Evolutionary conservation across 2,113 vertebrate genomes (phyloP).

Genomic region (Aldabrachelys gigantea): DNA sequence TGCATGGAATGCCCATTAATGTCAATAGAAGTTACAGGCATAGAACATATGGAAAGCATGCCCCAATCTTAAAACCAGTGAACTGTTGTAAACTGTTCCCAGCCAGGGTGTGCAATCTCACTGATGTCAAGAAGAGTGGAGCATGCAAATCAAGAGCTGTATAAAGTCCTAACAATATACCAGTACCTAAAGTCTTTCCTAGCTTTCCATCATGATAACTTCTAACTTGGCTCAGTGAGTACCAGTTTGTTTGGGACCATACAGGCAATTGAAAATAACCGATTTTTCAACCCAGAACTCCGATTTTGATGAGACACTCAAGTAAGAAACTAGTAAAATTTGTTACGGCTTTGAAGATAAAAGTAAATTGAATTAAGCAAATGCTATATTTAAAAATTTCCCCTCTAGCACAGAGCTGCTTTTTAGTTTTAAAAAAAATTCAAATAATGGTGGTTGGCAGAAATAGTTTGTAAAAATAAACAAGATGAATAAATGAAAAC

Average conservation of each 20-base stretch:
- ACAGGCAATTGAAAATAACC: conserved; percentile 72
- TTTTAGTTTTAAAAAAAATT: conserved; percentile 33
- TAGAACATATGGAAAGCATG: conserved; percentile 64
- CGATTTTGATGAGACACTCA: conserved; percentile 61
- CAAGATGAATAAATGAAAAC: conserved; percentile 65
- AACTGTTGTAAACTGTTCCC: background rate
- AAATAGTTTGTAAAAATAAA: conserved; percentile 75
- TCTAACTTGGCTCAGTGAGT: conserved; percentile 38
- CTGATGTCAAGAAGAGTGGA: conserved; percentile 9
- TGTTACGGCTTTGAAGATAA: conserved; percentile 80
- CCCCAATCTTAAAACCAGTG: conserved; percentile 32
- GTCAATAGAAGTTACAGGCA: conserved; percentile 59
- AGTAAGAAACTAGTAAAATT: conserved; percentile 72
- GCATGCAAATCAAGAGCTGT: background rate
- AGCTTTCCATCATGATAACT: conserved; percentile 55
- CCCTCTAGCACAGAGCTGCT: conserved; percentile 65
- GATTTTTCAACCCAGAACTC: conserved; percentile 60
- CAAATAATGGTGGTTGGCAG: conserved; percentile 74
- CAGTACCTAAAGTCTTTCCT: background rate
- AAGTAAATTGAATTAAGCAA: conserved; percentile 77
- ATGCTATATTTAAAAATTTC: conserved; percentile 68
- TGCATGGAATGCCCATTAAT: conserved; percentile 68
- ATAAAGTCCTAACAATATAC: background rate
- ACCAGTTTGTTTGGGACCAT: conserved; percentile 60
- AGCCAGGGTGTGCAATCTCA: conserved; percentile 14